phyloP scores from a whole-genome alignment of 1,140 invertebrate genomes.

The Drosophila elegans region DNA sequence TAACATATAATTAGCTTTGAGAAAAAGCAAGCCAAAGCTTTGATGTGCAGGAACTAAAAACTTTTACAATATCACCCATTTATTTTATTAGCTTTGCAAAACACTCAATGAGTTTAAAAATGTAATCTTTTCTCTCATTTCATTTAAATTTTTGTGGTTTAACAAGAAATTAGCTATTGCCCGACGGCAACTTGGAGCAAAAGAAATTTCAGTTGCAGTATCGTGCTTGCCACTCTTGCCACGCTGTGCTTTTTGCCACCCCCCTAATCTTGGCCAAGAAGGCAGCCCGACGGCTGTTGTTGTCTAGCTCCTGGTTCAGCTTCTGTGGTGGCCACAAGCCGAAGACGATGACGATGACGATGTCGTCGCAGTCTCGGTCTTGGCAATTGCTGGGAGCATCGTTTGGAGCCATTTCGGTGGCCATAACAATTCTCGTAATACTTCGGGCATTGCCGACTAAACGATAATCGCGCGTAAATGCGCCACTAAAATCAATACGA shows the following conservation, averaged over 20 bases:
- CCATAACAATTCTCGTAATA: slow-evolving; percentile 83
- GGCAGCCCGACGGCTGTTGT: slow-evolving; percentile 5
- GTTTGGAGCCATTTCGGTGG: slow-evolving; percentile 74
- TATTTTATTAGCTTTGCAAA: neutral
- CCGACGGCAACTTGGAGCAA: slow-evolving; percentile 21
- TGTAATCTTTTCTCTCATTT: neutral
- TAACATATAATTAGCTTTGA: too few relatives aligned
- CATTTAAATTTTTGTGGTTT: slow-evolving; percentile 10
- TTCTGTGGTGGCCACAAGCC: slow-evolving; percentile 33
- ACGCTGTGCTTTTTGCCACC: slow-evolving; percentile 10
- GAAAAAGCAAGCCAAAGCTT: too few relatives aligned
- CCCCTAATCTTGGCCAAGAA: slow-evolving; percentile 14
- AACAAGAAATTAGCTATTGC: slow-evolving; percentile 4
- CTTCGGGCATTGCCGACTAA: slow-evolving; percentile 81
- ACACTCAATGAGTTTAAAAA: neutral
- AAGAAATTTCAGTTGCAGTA: neutral
- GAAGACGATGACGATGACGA: slow-evolving; percentile 30
- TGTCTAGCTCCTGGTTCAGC: slow-evolving; percentile 13
- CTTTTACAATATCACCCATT: neutral
- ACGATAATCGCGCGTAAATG: slow-evolving; percentile 83
- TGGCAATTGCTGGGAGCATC: slow-evolving; percentile 65
- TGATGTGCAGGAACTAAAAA: too few relatives aligned
- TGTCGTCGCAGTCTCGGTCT: slow-evolving; percentile 14
- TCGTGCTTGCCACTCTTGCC: neutral
- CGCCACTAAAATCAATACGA: slow-evolving; percentile 82